Conservation (phyloP, 1,140 invertebrate genomes). For the Drosophila arizonae region DNA sequence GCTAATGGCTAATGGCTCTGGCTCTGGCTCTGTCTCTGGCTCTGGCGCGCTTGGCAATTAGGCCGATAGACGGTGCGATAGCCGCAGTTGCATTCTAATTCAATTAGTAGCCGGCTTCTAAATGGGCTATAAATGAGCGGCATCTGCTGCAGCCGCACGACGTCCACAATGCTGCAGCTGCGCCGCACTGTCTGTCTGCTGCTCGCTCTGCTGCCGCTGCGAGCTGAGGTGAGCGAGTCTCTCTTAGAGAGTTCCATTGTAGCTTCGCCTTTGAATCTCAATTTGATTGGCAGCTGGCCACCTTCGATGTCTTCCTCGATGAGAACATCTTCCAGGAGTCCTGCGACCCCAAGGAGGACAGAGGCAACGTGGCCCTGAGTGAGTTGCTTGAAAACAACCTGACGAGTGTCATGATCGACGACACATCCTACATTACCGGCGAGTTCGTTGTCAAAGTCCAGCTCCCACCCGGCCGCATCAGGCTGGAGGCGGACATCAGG, state of each 20-base stretch:
- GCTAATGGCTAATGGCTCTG: slow-evolving; percentile 29
- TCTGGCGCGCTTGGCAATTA: slow-evolving; percentile 55
- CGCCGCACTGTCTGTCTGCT: background rate
- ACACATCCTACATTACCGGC: slow-evolving; percentile 38
- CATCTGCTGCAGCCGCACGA: slow-evolving; percentile 1
- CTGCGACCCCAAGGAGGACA: slow-evolving; percentile 28
- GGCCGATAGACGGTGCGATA: slow-evolving; percentile 27
- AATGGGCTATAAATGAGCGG: slow-evolving; percentile 40
- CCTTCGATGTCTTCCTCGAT: slow-evolving; percentile 44
- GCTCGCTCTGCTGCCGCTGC: slow-evolving; percentile 13
- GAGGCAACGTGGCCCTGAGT: slow-evolving; percentile 15
- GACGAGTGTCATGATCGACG: slow-evolving; percentile 6
- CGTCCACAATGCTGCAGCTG: slow-evolving; percentile 17
- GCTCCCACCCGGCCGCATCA: slow-evolving; percentile 18
- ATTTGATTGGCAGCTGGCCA: slow-evolving; percentile 16
- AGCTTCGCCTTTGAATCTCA: background rate
- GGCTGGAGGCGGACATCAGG: slow-evolving; percentile 29
- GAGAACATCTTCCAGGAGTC: slow-evolving; percentile 23
- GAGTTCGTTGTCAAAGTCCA: slow-evolving; percentile 26
- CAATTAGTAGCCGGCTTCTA: slow-evolving; percentile 46
- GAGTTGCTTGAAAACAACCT: slow-evolving; percentile 43
- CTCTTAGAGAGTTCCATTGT: background rate
- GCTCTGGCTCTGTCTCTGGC: slow-evolving; percentile 21
- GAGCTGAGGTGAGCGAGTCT: slow-evolving; percentile 3
- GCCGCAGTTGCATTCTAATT: slow-evolving; percentile 17